phyloP scores from a whole-genome alignment of 2,888 invertebrate genomes.

The Apotomis betuletana region DNA sequence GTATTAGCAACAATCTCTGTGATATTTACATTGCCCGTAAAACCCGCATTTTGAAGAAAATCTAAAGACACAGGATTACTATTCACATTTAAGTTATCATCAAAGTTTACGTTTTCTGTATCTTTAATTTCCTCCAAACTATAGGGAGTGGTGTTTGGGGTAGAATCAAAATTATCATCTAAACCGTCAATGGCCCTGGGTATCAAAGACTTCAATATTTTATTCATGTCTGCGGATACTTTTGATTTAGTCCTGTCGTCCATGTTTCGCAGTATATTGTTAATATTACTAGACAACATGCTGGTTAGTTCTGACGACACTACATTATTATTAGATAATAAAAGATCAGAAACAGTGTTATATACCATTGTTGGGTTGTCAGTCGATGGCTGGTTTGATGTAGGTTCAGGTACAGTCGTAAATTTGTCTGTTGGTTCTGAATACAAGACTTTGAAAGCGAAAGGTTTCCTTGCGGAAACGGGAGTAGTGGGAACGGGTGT shows the following conservation, averaged over 20 bases:
- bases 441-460: conserved; percentile 78
- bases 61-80: conserved; percentile 52
- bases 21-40: conserved; percentile 68
- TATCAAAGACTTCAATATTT: conserved; percentile 78
- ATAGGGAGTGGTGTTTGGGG: conserved; percentile 76
- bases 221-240: conserved; percentile 80
- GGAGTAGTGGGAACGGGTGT: conserved; percentile 69
- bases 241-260: conserved; percentile 74
- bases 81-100: conserved; percentile 46
- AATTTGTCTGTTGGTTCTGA: conserved; percentile 73
- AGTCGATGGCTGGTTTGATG: conserved; percentile 71
- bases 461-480: conserved; percentile 76
- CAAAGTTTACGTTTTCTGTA: conserved; percentile 70
- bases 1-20: conserved; percentile 55
- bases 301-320: conserved; percentile 81
- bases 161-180: conserved; percentile 65
- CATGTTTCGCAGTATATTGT: conserved; percentile 74
- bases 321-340: conserved; percentile 76
- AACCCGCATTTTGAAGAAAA: conserved; percentile 67
- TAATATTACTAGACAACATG: conserved; percentile 80
- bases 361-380: conserved; percentile 78
- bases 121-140: conserved; percentile 79
- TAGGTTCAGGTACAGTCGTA: conserved; percentile 67
- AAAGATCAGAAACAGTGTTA: conserved; percentile 79
- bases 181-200: conserved; percentile 74